Evolutionary conservation across 2,797 vertebrate genomes (phyloP).

Genomic region (Micropoecilia bifurca): DNA sequence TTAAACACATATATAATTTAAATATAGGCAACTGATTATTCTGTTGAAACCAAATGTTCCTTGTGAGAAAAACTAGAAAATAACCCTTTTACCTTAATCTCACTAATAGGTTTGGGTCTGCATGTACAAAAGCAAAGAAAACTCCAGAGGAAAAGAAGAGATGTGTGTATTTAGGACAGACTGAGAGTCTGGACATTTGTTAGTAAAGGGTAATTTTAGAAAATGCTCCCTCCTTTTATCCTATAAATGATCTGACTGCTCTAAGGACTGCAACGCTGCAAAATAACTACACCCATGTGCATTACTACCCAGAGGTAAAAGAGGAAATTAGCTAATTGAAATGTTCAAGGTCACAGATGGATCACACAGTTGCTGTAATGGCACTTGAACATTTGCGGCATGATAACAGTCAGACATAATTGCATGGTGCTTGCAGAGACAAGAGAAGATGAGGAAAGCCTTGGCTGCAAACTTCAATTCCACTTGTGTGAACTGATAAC

Average conservation of each 20-base stretch:
- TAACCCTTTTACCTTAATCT: slow-evolving; percentile 19
- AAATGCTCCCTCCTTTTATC: not conserved
- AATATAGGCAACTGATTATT: slow-evolving; percentile 13
- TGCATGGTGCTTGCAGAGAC: slow-evolving; percentile 9
- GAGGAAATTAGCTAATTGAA: slow-evolving; percentile 18
- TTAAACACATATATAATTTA: slow-evolving; percentile 32
- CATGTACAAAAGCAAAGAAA: no score
- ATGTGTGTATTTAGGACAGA: slow-evolving; percentile 1
- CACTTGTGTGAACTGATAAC: slow-evolving; percentile 24
- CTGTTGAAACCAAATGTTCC: not conserved
- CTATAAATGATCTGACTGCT: not conserved
- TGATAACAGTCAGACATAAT: slow-evolving; percentile 11
- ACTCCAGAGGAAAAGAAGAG: not conserved
- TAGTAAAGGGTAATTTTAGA: not conserved
- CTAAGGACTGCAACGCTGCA: not conserved
- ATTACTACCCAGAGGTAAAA: slow-evolving; percentile 2
- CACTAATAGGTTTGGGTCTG: slow-evolving; percentile 3
- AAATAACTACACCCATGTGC: slow-evolving; percentile 2
- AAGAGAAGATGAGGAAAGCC: not conserved
- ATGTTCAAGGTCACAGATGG: slow-evolving; percentile 20
- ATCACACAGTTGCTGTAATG: slow-evolving; percentile 16
- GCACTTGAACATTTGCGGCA: slow-evolving; percentile 15
- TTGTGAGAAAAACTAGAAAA: slow-evolving; percentile 35
- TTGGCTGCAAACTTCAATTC: not conserved
- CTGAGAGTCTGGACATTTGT: not conserved